phyloP scores from a whole-genome alignment of 2,113 vertebrate genomes.

The Takifugu flavidus region DNA sequence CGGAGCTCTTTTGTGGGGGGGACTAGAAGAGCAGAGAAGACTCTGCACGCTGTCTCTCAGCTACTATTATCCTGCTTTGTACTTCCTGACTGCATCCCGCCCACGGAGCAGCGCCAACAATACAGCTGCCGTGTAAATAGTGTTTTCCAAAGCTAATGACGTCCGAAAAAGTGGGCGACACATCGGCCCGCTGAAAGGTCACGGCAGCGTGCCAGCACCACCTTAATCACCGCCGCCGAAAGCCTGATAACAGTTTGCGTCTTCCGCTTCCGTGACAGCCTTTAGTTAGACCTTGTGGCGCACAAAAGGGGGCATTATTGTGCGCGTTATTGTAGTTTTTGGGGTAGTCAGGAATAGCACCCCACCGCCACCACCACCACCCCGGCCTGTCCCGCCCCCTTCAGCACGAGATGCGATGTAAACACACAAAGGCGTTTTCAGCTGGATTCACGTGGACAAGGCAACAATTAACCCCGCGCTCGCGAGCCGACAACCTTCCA shows the following conservation, averaged over 20 bases:
- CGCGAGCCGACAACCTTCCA: constrained; percentile 42
- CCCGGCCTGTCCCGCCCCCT: constrained; percentile 50
- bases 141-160: constrained; percentile 51
- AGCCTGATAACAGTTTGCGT: constrained; percentile 44
- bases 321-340: not conserved
- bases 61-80: constrained; percentile 64
- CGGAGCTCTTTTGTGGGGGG: constrained; percentile 15
- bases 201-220: constrained; percentile 43
- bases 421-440: constrained; percentile 71
- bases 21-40: constrained; percentile 8
- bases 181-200: constrained; percentile 48
- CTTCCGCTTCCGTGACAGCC: constrained; percentile 20
- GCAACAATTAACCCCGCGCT: constrained; percentile 55
- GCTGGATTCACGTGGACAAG: constrained; percentile 65
- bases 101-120: constrained; percentile 52
- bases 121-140: constrained; percentile 56
- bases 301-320: not conserved
- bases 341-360: constrained; percentile 27
- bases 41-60: constrained; percentile 40
- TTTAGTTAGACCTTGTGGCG: not conserved
- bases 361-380: not conserved
- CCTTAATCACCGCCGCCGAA: constrained; percentile 41
- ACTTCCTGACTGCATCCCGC: constrained; percentile 65
- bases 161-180: constrained; percentile 48
- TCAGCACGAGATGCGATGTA: constrained; percentile 63